Evolutionary conservation across 2,888 invertebrate genomes (phyloP), one percentile per base, ranked within the genome.

Genomic region (Drosophila infuscata): DNA sequence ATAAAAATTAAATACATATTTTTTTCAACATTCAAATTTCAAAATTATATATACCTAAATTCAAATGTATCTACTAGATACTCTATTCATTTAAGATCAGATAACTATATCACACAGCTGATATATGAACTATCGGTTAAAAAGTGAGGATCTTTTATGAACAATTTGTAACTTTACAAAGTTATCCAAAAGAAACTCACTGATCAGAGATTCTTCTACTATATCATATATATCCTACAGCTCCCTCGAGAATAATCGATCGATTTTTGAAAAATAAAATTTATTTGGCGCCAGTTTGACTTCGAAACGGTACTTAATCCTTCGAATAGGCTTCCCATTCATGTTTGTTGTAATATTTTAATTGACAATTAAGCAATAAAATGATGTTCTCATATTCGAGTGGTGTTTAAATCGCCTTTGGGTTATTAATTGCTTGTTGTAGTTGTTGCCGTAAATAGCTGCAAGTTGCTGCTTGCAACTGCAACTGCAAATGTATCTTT

Each of bases 291-390:
- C 9, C 38, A 41, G 17, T 17, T 38, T 8, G 38, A 7, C 7
- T 12, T 46, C 9, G 4, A 2, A 25, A 25, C 25, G 25, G 25
- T 25, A 25, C 25, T 25, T 25, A 25, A 25, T 25, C 25, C 25
- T 25, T 2, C 25, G 25, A 25, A 2, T 15, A 4, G 15, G 0
- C 15, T 25, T 46, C 8, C 46, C 41, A 15, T 46, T 46, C 46
- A 25, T 3, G 25, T 17, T 25, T 32, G 58, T 43, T 77, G 75
- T 72, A 52, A 62, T 74, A 73, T 30, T 77, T 79, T 79, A 74
- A 79, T 81, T 79, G 76, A 74, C 71, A 79, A 78, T 78, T 78
- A 72, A 72, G 66, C 46, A 46, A 46, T 46, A 64, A 69, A 74
- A 74, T 74, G 60, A 74, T 76, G 73, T 74, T 79, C 70, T 74